Evolutionary conservation across 2,113 vertebrate species (phyloP).

Genomic region (Phylloscopus trochilus): DNA sequence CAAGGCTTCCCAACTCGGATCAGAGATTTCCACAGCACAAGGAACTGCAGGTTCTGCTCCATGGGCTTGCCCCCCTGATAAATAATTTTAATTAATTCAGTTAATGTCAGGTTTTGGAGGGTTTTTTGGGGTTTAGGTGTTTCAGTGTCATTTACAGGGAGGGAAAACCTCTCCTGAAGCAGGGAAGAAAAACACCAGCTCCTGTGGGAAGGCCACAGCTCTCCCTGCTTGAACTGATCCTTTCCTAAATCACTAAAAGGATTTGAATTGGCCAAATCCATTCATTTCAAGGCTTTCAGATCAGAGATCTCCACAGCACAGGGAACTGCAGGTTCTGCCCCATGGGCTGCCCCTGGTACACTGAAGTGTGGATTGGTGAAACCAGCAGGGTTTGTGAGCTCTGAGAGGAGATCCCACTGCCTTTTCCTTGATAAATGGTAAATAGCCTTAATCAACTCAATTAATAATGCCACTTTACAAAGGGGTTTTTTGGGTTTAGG

Average conservation of each 20-base stretch:
- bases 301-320: too few relatives aligned
- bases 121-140: not conserved
- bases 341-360: too few relatives aligned
- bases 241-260: not conserved
- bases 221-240: not conserved
- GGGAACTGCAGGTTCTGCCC: too few relatives aligned
- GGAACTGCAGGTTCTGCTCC: not conserved
- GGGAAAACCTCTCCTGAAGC: not conserved
- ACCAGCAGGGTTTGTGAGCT: too few relatives aligned
- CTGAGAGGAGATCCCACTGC: too few relatives aligned
- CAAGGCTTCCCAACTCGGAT: not conserved
- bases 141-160: not conserved
- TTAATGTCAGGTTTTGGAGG: not conserved
- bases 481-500: too few relatives aligned
- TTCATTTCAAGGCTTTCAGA: too few relatives aligned
- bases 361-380: too few relatives aligned
- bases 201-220: not conserved
- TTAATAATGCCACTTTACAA: too few relatives aligned
- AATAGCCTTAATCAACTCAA: too few relatives aligned
- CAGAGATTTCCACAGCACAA: not conserved
- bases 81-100: not conserved
- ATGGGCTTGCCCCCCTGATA: not conserved
- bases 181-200: not conserved
- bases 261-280: not conserved
- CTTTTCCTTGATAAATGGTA: too few relatives aligned